Conservation (phyloP, 2,888 invertebrate species). For the Sisyra terminalis region DNA sequence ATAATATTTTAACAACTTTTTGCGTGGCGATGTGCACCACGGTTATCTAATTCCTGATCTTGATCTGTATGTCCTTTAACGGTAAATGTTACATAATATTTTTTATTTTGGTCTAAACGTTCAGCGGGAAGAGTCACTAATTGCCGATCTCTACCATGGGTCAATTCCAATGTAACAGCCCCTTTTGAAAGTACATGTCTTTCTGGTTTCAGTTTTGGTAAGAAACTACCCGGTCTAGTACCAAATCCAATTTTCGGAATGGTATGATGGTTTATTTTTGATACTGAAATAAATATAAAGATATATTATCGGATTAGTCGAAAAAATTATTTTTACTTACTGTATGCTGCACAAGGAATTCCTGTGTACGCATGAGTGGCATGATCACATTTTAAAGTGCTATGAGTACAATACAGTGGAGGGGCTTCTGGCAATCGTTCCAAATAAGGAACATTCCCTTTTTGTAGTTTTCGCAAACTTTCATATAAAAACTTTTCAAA, state of each 20-base stretch:
- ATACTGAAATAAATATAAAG: constrained; percentile 36
- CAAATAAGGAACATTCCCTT: constrained; percentile 44
- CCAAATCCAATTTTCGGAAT: constrained; percentile 52
- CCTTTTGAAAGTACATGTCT: constrained; percentile 20
- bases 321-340: constrained; percentile 43
- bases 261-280: constrained; percentile 62
- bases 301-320: background rate
- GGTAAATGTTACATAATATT: constrained; percentile 85
- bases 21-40: constrained; percentile 25
- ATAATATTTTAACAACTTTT: constrained; percentile 24
- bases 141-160: constrained; percentile 70
- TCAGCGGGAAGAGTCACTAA: constrained; percentile 78
- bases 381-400: constrained; percentile 79
- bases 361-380: constrained; percentile 85
- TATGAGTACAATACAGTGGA: constrained; percentile 66
- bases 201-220: constrained; percentile 44
- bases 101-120: constrained; percentile 71
- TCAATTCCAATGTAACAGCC: constrained; percentile 61
- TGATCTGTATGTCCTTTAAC: constrained; percentile 56
- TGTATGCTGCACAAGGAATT: constrained; percentile 72
- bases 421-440: constrained; percentile 25
- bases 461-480: constrained; percentile 61
- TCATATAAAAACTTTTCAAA: constrained; percentile 84
- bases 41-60: constrained; percentile 17
- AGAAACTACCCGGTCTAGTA: constrained; percentile 30